Evolutionary conservation across 2,888 invertebrate genomes (phyloP), one percentile per base, ranked within the genome.

Genomic region (Alcis repandata): DNA sequence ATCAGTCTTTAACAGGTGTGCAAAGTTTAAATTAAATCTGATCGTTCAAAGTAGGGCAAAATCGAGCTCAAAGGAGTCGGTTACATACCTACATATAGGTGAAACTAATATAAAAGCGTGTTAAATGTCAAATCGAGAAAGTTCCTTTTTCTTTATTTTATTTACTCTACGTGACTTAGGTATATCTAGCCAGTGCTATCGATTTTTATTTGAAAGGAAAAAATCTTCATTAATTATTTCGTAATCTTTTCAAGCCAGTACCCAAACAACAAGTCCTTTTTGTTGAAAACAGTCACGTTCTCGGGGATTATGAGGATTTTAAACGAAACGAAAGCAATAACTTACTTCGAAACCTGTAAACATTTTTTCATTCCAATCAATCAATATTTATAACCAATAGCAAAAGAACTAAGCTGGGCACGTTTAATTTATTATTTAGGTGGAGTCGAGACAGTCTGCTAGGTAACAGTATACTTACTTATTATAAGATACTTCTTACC

Each of bases 221-320:
- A 41, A 41, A 2, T 15, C 3, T 32, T 13, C 8, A 11, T 15
- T 10, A 4, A 46, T 13, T 22, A 17, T 32, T 32, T 15, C 27
- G 48, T 48, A 41, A 61, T 48, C 10, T 36, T 46, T 46, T 32
- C n/a, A 27, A 32, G n/a, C 33, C 15, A 33, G 20, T 51, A 7
- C 11, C n/a, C 11, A 53, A 52, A 38, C 45, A 33, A 3, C 46
- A 11, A 52, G 11, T 41, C 19, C 41, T 33, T 51, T 52, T 60
- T 51, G 48, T 19, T 43, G 36, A 65, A 67, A 65, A 60, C 63
- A 57, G 63, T 66, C 68, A 71, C 69, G 71, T 66, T 56, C 53
- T 0, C 43, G 20, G 1, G 32, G 54, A 58, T 48, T 63, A 63
- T 56, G 58, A 64, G 40, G 57, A 43, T 62, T 68, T 65, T 60